Evolutionary conservation across 2,113 vertebrate genomes (phyloP), one percentile per base, ranked within the genome.

Genomic region (Microcebus jonahi): DNA sequence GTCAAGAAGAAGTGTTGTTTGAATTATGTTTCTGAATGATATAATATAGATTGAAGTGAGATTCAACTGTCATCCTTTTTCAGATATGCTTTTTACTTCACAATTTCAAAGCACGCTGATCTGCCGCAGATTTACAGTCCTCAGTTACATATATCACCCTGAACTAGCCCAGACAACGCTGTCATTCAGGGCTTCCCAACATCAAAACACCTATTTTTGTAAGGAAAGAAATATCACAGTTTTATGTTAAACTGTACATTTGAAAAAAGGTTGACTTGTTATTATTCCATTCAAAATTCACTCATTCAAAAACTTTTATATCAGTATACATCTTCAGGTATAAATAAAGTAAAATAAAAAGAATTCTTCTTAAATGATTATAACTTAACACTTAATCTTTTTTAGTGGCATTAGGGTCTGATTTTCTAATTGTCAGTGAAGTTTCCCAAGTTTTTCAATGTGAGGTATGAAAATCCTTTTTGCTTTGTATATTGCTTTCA

Each of bases 1-100:
- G 85, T 96, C 96, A 89, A 89, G 34, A 94, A 96, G 68, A 97
- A 96, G 42, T 0, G 1, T 86, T 67, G 31, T 94, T 96, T 92
- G 39, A 94, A 86, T 97, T 97, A 92, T 92, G 11, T 96, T 97
- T 95, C 91, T 95, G 91, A 97, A 57, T 96, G 95, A 84, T 97
- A 91, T 48, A 93, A 75, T 94, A 83, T 50, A 5, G 70, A 85
- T 96, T 96, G 95, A 94, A 85, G 89, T 75, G 96, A 75, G 29
- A 79, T 82, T 53, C 73, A 67, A 50, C 94, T 91, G 84, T 97
- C 80, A 91, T 96, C 50, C 65, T 85, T 63, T 96, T 96, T 98
- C 77, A 87, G 45, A 81, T 97, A 86, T 88, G 90, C 97, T 85
- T 96, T 95, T 97, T 94, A 79, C 61, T 91, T 55, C 21, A 89